Percentiles rank a stretch among this genome's conserved stretches.
Conservation (phyloP, 2,797 vertebrate species). For the Danio albolineatus region DNA sequence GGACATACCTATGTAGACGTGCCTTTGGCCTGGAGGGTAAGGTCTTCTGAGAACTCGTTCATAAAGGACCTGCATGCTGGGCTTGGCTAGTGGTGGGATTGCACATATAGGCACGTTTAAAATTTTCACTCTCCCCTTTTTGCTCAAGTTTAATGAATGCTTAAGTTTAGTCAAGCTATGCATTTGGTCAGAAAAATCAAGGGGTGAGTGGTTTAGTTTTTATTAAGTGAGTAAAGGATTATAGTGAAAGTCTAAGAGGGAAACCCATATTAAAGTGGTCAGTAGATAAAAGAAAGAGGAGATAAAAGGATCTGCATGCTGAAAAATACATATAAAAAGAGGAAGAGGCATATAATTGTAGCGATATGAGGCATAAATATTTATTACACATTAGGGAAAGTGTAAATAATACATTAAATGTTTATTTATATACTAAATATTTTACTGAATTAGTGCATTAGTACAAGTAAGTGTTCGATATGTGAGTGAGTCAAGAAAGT, state of each 20-base stretch:
- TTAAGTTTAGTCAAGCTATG: constrained; percentile 39
- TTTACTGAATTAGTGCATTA: neutral
- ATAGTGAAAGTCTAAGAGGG: neutral
- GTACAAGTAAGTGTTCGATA: neutral
- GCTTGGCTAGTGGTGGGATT: constrained; percentile 98
- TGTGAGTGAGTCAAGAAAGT: neutral
- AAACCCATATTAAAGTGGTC: neutral
- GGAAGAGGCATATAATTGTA: neutral
- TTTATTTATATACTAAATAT: neutral
- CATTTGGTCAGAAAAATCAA: constrained; percentile 12
- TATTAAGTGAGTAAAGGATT: constrained; percentile 20
- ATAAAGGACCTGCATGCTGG: constrained; percentile 99
- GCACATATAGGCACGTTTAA: constrained; percentile 92
- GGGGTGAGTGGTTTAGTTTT: constrained; percentile 28
- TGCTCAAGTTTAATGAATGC: constrained; percentile 27
- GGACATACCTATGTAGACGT: constrained; percentile 97
- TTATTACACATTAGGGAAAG: neutral
- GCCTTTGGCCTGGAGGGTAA: constrained; percentile 92
- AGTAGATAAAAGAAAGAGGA: neutral
- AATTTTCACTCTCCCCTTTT: constrained; percentile 71
- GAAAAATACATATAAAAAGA: neutral
- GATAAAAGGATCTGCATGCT: constrained; percentile 5
- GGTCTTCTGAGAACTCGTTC: constrained; percentile 99
- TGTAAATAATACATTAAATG: constrained; percentile 6
- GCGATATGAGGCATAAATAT: neutral